Base-by-base conservation (phyloP, 2,888 invertebrate genomes). In the Phaonia tiefii region DNA sequence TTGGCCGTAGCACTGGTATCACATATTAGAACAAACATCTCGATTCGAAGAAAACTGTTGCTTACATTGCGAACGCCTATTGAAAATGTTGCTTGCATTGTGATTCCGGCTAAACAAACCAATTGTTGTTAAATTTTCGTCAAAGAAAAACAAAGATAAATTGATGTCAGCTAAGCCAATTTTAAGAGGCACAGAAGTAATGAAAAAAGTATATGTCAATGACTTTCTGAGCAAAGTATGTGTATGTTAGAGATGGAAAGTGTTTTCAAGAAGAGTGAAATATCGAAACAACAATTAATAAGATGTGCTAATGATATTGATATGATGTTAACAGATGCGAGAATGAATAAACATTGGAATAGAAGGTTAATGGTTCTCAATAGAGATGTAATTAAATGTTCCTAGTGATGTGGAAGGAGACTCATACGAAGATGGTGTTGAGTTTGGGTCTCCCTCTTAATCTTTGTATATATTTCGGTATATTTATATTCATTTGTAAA, bases 251-350 rank as follows among this genome's bases (percentile, higher is more conserved):
- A 42, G 26, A 44, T n/a, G 70, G 58, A 49, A 25, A 31, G 58
- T 71, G 15, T 71, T 26, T 58, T 46, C 11, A 71, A 58, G 26
- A 58, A 71, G 20, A 44, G 15, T 31, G 56, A 71, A 7, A 44
- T 58, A n/a, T 2, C 58, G 15, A 44, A 13, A 11, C 42, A 42
- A 11, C 26, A n/a, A n/a, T n/a, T n/a, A n/a, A n/a, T n/a, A n/a
- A n/a, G n/a, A n/a, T n/a, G n/a, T n/a, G n/a, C n/a, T 26, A 11
- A 20, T 70, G 0, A 42, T 70, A 70, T 70, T 17, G 67, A 67
- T 15, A 54, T 15, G n/a, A 22, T 69, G n/a, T 22, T 69, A 8
- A 54, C 44, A n/a, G 70, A 71, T 17, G 70, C 70, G 13, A 58
- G 44, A 56, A 26, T 26, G 2, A 56, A 26, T 13, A 56, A 56